phyloP scores from a whole-genome alignment of 2,888 invertebrate genomes.

The Noctua janthina region DNA sequence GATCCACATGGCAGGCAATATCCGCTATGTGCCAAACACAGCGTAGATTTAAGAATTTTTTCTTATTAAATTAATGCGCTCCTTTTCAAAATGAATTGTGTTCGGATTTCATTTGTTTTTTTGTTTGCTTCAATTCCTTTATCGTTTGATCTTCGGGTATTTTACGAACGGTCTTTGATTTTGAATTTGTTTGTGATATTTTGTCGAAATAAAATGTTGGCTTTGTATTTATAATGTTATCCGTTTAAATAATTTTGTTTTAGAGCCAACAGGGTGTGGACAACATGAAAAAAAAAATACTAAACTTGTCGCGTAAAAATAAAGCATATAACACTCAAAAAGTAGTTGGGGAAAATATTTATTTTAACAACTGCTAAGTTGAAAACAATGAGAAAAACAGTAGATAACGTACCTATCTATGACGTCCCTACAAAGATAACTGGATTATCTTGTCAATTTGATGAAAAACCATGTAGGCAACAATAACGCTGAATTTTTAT shows the following conservation, averaged over 20 bases:
- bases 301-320: neutral
- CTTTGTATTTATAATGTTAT: neutral
- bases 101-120: slow-evolving; percentile 33
- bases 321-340: neutral
- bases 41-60: slow-evolving; percentile 41
- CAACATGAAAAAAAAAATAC: neutral
- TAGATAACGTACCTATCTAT: neutral
- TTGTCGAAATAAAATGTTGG: neutral
- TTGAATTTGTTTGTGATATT: slow-evolving; percentile 11
- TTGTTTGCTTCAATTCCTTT: slow-evolving; percentile 18
- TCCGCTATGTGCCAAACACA: slow-evolving; percentile 52
- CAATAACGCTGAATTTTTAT: neutral
- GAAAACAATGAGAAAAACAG: neutral
- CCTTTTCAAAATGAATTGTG: slow-evolving; percentile 44
- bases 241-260: neutral
- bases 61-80: slow-evolving; percentile 66
- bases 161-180: slow-evolving; percentile 1
- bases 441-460: slow-evolving; percentile 27
- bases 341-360: neutral
- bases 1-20: slow-evolving; percentile 60
- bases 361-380: neutral
- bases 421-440: slow-evolving; percentile 11
- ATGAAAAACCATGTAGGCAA: slow-evolving; percentile 3
- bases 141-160: slow-evolving; percentile 40
- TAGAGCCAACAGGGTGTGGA: neutral